Percentiles rank a stretch among this genome's conserved stretches.
phyloP scores from a whole-genome alignment of 2,888 invertebrate genomes.

The Orthonychiurus folsomi region DNA sequence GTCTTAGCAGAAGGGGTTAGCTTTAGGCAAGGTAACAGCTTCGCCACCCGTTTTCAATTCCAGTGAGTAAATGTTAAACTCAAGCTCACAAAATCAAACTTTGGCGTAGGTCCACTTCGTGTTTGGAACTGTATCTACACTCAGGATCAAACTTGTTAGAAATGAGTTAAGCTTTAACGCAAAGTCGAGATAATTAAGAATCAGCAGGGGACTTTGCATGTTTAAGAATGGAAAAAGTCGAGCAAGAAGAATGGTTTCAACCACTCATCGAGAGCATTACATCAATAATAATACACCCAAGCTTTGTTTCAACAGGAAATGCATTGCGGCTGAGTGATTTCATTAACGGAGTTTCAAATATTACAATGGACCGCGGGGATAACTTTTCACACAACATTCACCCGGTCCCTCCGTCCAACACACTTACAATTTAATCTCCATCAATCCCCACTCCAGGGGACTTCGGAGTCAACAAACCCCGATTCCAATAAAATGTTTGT shows the following conservation, averaged over 20 bases:
- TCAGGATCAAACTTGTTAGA: not conserved
- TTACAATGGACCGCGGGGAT: not conserved
- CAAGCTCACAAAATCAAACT: not conserved
- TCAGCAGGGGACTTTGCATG: constrained; percentile 37
- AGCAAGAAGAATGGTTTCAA: not conserved
- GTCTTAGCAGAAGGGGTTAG: too few relatives aligned
- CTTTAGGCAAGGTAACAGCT: not conserved
- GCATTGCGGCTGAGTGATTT: not conserved
- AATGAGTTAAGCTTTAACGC: not conserved
- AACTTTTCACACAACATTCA: not conserved
- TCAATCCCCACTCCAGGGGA: not conserved
- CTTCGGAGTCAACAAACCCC: too few relatives aligned
- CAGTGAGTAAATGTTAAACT: not conserved
- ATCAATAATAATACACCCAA: not conserved
- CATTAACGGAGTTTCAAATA: too few relatives aligned
- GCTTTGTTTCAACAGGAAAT: not conserved
- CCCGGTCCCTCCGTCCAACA: not conserved
- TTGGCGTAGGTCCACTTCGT: not conserved
- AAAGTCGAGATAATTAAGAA: constrained; percentile 39
- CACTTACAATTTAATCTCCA: not conserved
- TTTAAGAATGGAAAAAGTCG: not conserved
- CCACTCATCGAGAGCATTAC: not conserved
- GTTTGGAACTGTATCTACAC: not conserved
- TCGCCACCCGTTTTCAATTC: not conserved
- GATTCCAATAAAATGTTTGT: too few relatives aligned